Evolutionary conservation across 1,140 invertebrate genomes (phyloP).

Genomic region (Ceratosolen fusciceps): DNA sequence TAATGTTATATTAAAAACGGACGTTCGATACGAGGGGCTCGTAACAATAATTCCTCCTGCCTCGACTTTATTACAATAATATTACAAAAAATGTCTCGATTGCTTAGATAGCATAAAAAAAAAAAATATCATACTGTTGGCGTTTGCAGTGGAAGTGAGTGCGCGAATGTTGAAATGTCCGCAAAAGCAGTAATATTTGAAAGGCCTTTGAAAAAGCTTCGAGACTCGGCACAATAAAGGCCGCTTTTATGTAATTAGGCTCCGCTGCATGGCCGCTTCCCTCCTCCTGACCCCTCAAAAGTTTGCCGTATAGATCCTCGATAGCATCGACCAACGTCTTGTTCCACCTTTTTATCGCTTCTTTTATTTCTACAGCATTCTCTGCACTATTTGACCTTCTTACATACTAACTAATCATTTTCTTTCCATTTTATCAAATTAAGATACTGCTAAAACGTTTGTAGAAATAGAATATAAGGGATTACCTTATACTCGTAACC

Average conservation of each 20-base stretch:
- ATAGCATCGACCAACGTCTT: slow-evolving; percentile 41
- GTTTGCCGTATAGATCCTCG: slow-evolving; percentile 40
- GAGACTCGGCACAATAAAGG: slow-evolving; percentile 39
- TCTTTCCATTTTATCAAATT: slow-evolving; percentile 31
- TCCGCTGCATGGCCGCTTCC: slow-evolving; percentile 1
- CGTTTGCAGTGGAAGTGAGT: not conserved
- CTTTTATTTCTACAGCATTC: not conserved
- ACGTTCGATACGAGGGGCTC: not conserved
- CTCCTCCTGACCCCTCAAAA: slow-evolving; percentile 5
- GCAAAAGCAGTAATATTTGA: slow-evolving; percentile 32
- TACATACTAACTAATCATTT: slow-evolving; percentile 30
- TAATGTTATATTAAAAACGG: not conserved
- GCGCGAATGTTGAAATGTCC: not conserved
- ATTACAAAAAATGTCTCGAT: too few relatives aligned
- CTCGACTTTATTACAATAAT: not conserved
- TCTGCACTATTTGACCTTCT: slow-evolving; percentile 23
- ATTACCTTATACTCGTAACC: not conserved
- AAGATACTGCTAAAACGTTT: slow-evolving; percentile 23
- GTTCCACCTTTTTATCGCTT: slow-evolving; percentile 42
- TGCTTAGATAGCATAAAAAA: too few relatives aligned
- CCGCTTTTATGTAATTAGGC: slow-evolving; percentile 49
- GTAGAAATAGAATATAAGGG: not conserved
- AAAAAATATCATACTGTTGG: too few relatives aligned
- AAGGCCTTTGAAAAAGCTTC: slow-evolving; percentile 27
- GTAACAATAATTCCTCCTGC: not conserved